Percentiles rank a stretch among this genome's conserved stretches.
phyloP scores from a whole-genome alignment of 1,140 invertebrate genomes.

The Reticulitermes speratus region DNA sequence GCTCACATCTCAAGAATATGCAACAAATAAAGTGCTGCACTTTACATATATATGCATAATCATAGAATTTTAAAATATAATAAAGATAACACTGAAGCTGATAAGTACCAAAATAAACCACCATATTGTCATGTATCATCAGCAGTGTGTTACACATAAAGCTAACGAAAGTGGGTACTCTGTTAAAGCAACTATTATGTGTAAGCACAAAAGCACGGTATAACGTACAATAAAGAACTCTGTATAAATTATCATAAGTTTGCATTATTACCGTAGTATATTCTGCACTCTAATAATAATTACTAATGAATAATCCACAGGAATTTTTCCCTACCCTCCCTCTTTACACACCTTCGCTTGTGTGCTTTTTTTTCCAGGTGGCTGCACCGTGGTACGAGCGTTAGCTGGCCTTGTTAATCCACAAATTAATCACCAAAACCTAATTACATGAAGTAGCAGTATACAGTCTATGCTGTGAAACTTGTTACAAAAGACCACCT shows the following conservation, averaged over 20 bases:
- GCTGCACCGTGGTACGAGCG: background rate
- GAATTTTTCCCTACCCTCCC: background rate
- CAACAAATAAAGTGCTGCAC: too few species aligned
- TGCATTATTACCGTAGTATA: background rate
- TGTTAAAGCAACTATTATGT: too few species aligned
- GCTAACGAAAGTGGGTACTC: too few species aligned
- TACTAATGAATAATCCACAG: constrained; percentile 3
- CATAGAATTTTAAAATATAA: too few species aligned
- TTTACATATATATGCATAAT: too few species aligned
- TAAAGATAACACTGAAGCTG: too few species aligned
- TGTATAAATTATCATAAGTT: constrained; percentile 9
- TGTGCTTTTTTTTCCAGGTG: background rate
- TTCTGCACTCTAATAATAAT: background rate
- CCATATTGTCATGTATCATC: too few species aligned
- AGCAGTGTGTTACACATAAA: too few species aligned
- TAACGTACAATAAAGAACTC: background rate
- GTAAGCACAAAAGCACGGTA: too few species aligned
- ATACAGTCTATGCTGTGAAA: background rate
- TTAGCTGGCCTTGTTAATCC: background rate
- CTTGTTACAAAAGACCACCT: background rate
- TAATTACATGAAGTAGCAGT: constrained; percentile 13
- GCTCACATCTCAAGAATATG: too few species aligned
- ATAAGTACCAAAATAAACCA: too few species aligned
- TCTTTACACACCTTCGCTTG: background rate
- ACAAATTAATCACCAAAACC: constrained; percentile 9